phyloP scores from a whole-genome alignment of 2,113 vertebrate species.

The Gobio gobio region DNA sequence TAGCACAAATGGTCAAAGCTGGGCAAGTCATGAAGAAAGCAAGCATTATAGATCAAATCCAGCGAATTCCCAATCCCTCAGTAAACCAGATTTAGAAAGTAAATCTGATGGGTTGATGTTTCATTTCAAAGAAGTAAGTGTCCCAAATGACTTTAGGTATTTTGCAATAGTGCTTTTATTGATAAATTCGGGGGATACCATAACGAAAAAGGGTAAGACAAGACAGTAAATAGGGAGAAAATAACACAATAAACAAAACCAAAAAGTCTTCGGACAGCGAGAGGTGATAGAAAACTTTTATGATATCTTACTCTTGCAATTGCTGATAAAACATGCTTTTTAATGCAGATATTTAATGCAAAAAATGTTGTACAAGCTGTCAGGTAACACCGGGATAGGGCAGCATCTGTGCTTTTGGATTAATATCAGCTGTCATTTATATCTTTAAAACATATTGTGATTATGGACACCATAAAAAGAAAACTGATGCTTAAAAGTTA shows the following conservation, averaged over 20 bases:
- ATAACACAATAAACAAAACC: background rate
- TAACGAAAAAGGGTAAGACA: background rate
- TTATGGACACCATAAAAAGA: background rate
- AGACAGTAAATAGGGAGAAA: background rate
- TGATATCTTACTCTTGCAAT: background rate
- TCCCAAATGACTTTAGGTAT: background rate
- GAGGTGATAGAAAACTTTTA: background rate
- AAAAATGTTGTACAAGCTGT: background rate
- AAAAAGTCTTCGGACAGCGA: background rate
- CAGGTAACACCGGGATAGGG: background rate
- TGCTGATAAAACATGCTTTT: background rate
- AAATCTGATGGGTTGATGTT: background rate
- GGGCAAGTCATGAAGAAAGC: background rate
- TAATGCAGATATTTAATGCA: background rate
- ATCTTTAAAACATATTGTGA: slow-evolving; percentile 8
- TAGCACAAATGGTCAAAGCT: slow-evolving; percentile 21
- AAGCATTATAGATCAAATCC: slow-evolving; percentile 8
- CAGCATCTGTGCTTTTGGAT: background rate
- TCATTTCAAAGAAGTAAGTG: background rate
- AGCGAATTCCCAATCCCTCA: background rate
- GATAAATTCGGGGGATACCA: background rate
- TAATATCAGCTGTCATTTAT: background rate
- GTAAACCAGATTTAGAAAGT: background rate
- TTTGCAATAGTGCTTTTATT: background rate
- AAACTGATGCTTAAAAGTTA: background rate